phyloP scores from a whole-genome alignment of 2,888 invertebrate species.

The Gymnocheta viridis region DNA sequence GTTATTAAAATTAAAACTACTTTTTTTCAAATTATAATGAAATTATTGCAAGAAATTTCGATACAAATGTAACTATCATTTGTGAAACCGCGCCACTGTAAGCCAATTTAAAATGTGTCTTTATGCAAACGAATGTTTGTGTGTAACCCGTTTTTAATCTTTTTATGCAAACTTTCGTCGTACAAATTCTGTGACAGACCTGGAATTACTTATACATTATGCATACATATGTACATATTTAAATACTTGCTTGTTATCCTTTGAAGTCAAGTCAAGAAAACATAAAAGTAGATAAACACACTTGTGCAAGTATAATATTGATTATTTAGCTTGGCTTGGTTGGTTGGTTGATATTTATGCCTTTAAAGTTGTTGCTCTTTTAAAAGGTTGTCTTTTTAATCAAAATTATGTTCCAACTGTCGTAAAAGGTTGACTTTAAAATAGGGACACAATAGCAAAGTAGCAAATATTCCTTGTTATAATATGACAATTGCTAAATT shows the following conservation, averaged over 20 bases:
- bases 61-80: too few species aligned
- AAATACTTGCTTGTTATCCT: constrained; percentile 19
- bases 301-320: constrained; percentile 4
- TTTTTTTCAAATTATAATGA: too few species aligned
- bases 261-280: neutral
- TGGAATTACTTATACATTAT: neutral
- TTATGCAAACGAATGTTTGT: too few species aligned
- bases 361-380: neutral
- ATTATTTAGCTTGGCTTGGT: constrained; percentile 14
- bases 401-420: constrained; percentile 14
- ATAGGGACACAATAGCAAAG: neutral
- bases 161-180: too few species aligned
- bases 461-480: constrained; percentile 7
- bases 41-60: too few species aligned
- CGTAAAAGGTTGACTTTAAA: neutral
- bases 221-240: neutral
- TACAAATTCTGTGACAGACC: neutral
- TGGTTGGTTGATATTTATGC: neutral
- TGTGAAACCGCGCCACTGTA: too few species aligned
- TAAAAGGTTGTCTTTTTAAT: neutral
- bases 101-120: too few species aligned
- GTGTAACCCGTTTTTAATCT: too few species aligned
- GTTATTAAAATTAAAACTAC: too few species aligned
- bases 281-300: neutral
- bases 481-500: constrained; percentile 32